Base-by-base conservation (phyloP, 2,797 vertebrate species). In the Myoxocephalus aenaeus region DNA sequence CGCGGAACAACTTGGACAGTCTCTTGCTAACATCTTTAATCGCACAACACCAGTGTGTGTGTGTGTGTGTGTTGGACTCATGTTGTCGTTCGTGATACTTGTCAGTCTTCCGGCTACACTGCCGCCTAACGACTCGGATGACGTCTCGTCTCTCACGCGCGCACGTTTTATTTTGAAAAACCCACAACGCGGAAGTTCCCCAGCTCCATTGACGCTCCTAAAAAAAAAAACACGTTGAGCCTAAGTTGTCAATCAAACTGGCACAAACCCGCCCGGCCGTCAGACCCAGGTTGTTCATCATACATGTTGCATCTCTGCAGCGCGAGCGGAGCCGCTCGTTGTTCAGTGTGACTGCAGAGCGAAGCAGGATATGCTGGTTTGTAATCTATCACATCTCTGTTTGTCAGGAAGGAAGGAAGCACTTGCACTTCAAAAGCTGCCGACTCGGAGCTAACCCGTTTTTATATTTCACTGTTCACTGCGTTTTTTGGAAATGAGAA, bases 131-230 rank as follows among this genome's bases (percentile, higher is more conserved):
- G 65, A 67, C 34, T 27, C 2, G 17, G 73, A 20, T 1, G 66
- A 77, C 68, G n/a, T 44, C 6, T 34, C 8, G 0, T 32, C 27
- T 1, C 27, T 7, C 27, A 3, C 67, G 12, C 6, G 1, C 48
- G 0, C n/a, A 2, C n/a, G 7, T 29, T 90, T 92, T 93, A 92
- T 92, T 94, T 90, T 90, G 91, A 91, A 92, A 90, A 54, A 0
- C 22, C 0, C 14, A 1, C n/a, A 18, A 70, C 1, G 59, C 81
- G 90, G 91, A 94, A 86, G 85, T 89, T 7, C 10, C 7, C 27
- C n/a, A 46, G 59, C 27, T 51, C 2, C 14, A 38, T 15, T 75
- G 83, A 76, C 71, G 76, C 34, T 54, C 7, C 42, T 12, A 42
- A 42, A 42, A 42, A 42, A 42, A 42, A 51, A 81, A 77, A 76